Conservation (phyloP, 2,113 vertebrate species). For the Siniperca knerii region DNA sequence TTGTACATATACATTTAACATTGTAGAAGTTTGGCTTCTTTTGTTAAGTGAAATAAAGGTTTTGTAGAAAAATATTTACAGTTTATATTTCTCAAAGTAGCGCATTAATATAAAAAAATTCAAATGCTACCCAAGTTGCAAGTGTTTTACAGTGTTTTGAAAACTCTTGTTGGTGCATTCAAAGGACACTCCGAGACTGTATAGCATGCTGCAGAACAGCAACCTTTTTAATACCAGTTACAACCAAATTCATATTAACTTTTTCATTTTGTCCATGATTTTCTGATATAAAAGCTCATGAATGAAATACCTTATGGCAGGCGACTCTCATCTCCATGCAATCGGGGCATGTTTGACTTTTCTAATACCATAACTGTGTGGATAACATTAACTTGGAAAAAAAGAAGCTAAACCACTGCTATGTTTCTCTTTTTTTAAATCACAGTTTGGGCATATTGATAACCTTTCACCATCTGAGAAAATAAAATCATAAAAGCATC, state of each 20-base stretch:
- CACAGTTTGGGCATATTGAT: neutral
- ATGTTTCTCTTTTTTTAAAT: neutral
- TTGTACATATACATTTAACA: too few relatives aligned
- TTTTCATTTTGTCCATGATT: constrained; percentile 15
- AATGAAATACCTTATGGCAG: neutral
- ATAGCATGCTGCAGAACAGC: neutral
- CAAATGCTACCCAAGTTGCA: neutral
- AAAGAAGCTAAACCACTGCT: neutral
- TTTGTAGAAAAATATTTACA: too few relatives aligned
- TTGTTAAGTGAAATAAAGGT: too few relatives aligned
- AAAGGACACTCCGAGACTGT: constrained; percentile 2
- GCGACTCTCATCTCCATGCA: neutral
- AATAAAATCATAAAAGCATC: neutral
- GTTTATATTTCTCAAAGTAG: too few relatives aligned
- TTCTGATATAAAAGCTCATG: constrained; percentile 24
- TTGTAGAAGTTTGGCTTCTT: too few relatives aligned
- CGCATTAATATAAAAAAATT: neutral
- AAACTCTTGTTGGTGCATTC: neutral
- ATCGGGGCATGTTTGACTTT: neutral
- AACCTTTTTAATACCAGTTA: neutral
- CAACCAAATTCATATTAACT: neutral
- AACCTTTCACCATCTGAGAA: neutral
- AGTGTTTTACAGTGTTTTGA: neutral
- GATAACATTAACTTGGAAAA: neutral
- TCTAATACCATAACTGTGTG: neutral